Evolutionary conservation across 2,888 invertebrate genomes (phyloP), one percentile per base, ranked within the genome.

Genomic region (Cremastobaeus sp.): DNA sequence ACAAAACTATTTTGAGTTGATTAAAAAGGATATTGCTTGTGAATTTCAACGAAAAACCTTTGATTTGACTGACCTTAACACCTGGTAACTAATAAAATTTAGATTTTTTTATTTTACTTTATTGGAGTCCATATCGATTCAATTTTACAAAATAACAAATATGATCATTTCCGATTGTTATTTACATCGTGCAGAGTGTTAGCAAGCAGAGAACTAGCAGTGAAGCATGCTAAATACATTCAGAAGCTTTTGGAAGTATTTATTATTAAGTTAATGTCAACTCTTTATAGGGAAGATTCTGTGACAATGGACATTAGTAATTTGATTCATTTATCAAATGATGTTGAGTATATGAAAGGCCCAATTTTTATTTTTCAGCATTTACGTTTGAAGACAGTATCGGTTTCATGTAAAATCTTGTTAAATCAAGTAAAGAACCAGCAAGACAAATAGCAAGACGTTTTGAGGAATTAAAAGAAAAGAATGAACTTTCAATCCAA

Each of bases 101-200:
- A 12, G 66, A 57, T 50, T 66, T 47, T 34, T 41, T 54, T 55
- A 30, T 25, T 55, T 5, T 47, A 65, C 28, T 55, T 9, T n/a
- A n/a, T n/a, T n/a, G n/a, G n/a, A n/a, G n/a, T n/a, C n/a, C n/a
- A n/a, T n/a, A n/a, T n/a, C n/a, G 6, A 57, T 12, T 14, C 18
- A 4, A 43, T 57, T 11, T 47, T 66, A n/a, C 9, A 45, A 6
- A 14, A 11, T 6, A 55, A 45, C 14, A 15, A 47, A 8, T 66
- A 57, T 18, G 21, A 37, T n/a, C 55, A 66, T 57, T 57, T 57
- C 47, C 35, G 43, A 37, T 43, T 66, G 1, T 35, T 66, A n/a
- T 57, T 35, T 35, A 14, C 47, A 43, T 21, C 66, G 18, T 66
- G 39, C 37, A 45, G 57, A 25, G 37, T 66, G 18, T 30, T 66